phyloP scores from a whole-genome alignment of 30 jellyfish, hydroid and myxozoan genomes.

The Aurelia coerulea region DNA sequence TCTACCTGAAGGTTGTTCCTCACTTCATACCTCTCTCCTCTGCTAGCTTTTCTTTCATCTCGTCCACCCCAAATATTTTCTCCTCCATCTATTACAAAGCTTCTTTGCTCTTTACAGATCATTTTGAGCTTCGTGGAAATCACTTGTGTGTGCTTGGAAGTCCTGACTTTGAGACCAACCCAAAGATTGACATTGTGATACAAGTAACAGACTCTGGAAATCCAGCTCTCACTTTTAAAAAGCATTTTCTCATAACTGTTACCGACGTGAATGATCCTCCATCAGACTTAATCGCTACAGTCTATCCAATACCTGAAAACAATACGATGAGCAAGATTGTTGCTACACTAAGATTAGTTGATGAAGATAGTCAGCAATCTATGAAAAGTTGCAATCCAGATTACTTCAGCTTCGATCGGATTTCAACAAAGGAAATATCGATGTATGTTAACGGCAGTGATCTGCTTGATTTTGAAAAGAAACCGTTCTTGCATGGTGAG shows the following conservation, averaged over 20 bases:
- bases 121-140: constrained; percentile 29
- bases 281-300: constrained; percentile 50
- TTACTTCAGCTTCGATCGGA: neutral
- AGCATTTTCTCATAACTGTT: constrained; percentile 59
- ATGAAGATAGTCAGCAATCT: constrained; percentile 59
- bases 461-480: constrained; percentile 57
- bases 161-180: constrained; percentile 66
- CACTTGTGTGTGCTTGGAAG: constrained; percentile 46
- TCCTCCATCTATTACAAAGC: no score
- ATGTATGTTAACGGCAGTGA: constrained; percentile 23
- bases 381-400: constrained; percentile 43
- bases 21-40: no score
- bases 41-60: no score
- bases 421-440: neutral
- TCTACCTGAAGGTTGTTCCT: no score
- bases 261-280: constrained; percentile 88
- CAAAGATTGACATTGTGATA: constrained; percentile 32
- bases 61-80: no score
- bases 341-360: constrained; percentile 58
- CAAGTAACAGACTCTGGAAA: constrained; percentile 75
- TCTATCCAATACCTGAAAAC: constrained; percentile 66
- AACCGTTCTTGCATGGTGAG: neutral
- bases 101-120: constrained; percentile 22
- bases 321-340: constrained; percentile 54
- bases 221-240: constrained; percentile 61